phyloP scores from a whole-genome alignment of 2,797 vertebrate species.

The Gobionotothen gibberifrons region DNA sequence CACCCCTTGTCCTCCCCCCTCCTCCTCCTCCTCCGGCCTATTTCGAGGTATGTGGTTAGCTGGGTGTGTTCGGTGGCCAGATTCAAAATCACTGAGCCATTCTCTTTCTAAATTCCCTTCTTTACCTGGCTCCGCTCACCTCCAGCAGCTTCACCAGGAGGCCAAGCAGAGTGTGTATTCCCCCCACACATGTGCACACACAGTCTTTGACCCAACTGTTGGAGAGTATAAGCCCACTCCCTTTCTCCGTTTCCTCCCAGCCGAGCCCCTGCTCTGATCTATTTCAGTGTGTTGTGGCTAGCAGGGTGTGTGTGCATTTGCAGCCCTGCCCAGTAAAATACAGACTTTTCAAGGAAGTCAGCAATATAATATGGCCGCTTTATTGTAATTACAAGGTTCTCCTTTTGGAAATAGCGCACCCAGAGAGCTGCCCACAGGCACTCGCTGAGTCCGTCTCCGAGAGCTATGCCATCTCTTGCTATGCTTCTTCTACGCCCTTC shows the following conservation, averaged over 20 bases:
- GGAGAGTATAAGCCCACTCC: constrained; percentile 57
- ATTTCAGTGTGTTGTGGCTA: constrained; percentile 84
- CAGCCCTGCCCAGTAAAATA: constrained; percentile 88
- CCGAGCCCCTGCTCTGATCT: constrained; percentile 78
- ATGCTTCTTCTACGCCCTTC: constrained; percentile 22
- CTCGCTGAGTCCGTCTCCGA: constrained; percentile 69
- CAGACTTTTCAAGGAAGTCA: constrained; percentile 87
- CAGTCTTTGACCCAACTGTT: constrained; percentile 43
- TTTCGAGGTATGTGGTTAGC: constrained; percentile 77
- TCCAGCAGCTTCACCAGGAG: constrained; percentile 34
- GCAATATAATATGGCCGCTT: constrained; percentile 86
- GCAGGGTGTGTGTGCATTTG: constrained; percentile 82
- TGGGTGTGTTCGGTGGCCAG: constrained; percentile 71
- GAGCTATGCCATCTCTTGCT: constrained; percentile 49
- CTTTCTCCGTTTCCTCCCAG: constrained; percentile 64
- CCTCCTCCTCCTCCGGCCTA: constrained; percentile 60
- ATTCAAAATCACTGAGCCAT: constrained; percentile 72
- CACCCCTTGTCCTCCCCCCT: constrained; percentile 45
- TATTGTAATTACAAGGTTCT: constrained; percentile 89
- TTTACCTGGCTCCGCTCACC: constrained; percentile 60
- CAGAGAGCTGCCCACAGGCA: constrained; percentile 76
- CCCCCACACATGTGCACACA: constrained; percentile 25
- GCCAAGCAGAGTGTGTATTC: constrained; percentile 25
- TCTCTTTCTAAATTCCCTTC: constrained; percentile 55
- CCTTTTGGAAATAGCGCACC: constrained; percentile 80